phyloP scores from a whole-genome alignment of 2,888 invertebrate species.

The Candidula unifasciata region DNA sequence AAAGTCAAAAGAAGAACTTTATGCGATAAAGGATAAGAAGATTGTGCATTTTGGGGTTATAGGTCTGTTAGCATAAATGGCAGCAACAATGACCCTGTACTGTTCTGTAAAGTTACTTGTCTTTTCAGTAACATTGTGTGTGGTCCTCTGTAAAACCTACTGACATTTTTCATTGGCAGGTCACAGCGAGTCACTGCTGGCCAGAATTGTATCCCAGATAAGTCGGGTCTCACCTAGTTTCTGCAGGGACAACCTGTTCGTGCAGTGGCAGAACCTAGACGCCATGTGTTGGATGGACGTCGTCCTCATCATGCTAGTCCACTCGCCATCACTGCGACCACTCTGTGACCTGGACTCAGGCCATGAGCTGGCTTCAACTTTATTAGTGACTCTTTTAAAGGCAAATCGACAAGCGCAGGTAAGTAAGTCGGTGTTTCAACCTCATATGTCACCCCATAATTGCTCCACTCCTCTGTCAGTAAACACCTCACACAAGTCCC shows the following conservation, averaged over 20 bases:
- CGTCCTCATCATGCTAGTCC: conserved; percentile 69
- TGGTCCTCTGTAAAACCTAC: neutral
- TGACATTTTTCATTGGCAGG: conserved; percentile 14
- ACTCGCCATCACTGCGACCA: conserved; percentile 62
- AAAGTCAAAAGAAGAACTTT: too few species aligned
- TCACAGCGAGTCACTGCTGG: conserved; percentile 25
- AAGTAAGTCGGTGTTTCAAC: too few species aligned
- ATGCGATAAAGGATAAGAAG: too few species aligned
- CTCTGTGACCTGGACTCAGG: conserved; percentile 52
- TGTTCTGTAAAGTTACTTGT: too few species aligned
- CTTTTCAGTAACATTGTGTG: too few species aligned
- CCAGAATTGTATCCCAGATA: conserved; percentile 27
- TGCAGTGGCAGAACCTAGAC: conserved; percentile 75
- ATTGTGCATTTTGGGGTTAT: too few species aligned
- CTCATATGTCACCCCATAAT: too few species aligned
- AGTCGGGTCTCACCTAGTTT: conserved; percentile 10
- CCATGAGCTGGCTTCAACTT: conserved; percentile 56
- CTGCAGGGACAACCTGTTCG: conserved; percentile 57
- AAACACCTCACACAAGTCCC: too few species aligned
- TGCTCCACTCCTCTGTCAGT: too few species aligned
- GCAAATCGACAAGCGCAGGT: conserved; percentile 67
- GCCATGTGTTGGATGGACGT: conserved; percentile 77
- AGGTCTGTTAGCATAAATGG: too few species aligned
- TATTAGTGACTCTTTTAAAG: conserved; percentile 63
- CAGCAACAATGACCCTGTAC: too few species aligned